Evolutionary conservation across 2,113 vertebrate species (phyloP).

Genomic region (Polyodon spathula): DNA sequence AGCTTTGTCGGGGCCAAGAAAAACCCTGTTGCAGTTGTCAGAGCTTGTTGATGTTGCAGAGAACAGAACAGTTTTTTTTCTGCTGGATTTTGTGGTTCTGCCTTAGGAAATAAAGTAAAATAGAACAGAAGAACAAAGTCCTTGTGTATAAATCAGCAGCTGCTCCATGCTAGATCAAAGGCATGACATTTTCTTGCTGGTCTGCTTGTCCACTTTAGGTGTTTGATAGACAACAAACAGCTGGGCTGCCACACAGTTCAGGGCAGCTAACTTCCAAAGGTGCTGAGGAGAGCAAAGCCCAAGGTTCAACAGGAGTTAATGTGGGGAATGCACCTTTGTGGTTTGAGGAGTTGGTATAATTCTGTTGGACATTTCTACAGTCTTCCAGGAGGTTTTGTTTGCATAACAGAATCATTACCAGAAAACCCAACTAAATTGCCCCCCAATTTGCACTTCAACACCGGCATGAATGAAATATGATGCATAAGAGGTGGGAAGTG

Average conservation of each 20-base stretch:
- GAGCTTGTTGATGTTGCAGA: constrained; percentile 96
- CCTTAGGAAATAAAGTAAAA: constrained; percentile 96
- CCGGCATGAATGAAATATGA: constrained; percentile 23
- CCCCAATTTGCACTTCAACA: constrained; percentile 5
- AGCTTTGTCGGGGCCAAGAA: constrained; percentile 91
- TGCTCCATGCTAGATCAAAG: constrained; percentile 96
- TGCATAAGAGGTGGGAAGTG: constrained; percentile 3
- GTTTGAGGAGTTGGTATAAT: background rate
- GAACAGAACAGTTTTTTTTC: constrained; percentile 61
- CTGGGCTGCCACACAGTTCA: constrained; percentile 73
- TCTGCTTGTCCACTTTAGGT: constrained; percentile 88
- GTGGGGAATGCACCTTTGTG: constrained; percentile 11
- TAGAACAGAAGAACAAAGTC: constrained; percentile 96
- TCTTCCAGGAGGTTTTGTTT: too few species aligned
- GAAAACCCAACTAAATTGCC: constrained; percentile 5
- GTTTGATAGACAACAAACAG: constrained; percentile 98
- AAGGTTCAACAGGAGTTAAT: background rate
- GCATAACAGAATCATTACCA: too few species aligned
- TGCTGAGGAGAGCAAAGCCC: background rate
- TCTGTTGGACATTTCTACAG: background rate
- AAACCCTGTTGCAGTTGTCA: constrained; percentile 92
- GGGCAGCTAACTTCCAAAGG: constrained; percentile 21
- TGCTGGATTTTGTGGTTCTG: constrained; percentile 80
- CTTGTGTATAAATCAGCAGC: constrained; percentile 91
- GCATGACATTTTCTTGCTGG: constrained; percentile 91